Base-by-base conservation (phyloP, 2,113 vertebrate species). In the Corynorhinus townsendii region DNA sequence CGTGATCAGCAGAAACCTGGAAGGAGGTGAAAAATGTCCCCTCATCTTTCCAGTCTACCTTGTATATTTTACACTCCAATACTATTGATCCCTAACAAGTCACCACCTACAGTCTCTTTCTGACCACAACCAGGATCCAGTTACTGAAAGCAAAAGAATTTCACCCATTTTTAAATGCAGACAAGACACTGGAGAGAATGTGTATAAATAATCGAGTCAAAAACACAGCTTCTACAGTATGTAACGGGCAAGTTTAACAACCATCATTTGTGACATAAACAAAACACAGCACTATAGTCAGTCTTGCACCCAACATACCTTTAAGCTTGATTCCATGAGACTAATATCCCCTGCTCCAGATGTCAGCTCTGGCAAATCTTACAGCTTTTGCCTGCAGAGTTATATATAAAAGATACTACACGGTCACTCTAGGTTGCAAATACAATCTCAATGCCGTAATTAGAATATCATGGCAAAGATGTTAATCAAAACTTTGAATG, bases 401-500 rank as follows among this genome's bases (percentile, higher is more conserved):
- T 71, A 56, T 20, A 56, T 20, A 87, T 43, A 81, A n/a, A 80
- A 84, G 75, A 30, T 52, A 54, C 5, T 85, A 45, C 52, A 77
- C 85, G 56, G 77, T 89, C 83, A 59, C 49, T 86, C 76, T 14
- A 68, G 73, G 15, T 81, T 68, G 54, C 59, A 77, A 73, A 89
- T 35, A 64, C 66, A 79, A 56, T 93, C 80, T 93, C 54, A 68
- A 15, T 86, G 82, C 73, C 72, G 75, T 91, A 86, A 93, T 93
- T 93, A 95, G 68, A 83, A 75, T 79, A 83, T 91, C 47, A 77
- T 0, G 0, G 54, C 10, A 30, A 83, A 82, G 77, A 83, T 79
- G 54, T 38, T 79, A 38, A 79, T 86, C 62, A 86, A 54, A 89
- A 83, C 45, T 40, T 52, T 43, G 91, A 84, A 75, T 0, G 1